Evolutionary conservation across 2,113 vertebrate genomes (phyloP), one percentile per base, ranked within the genome.

Genomic region (Irena cyanogastra): DNA sequence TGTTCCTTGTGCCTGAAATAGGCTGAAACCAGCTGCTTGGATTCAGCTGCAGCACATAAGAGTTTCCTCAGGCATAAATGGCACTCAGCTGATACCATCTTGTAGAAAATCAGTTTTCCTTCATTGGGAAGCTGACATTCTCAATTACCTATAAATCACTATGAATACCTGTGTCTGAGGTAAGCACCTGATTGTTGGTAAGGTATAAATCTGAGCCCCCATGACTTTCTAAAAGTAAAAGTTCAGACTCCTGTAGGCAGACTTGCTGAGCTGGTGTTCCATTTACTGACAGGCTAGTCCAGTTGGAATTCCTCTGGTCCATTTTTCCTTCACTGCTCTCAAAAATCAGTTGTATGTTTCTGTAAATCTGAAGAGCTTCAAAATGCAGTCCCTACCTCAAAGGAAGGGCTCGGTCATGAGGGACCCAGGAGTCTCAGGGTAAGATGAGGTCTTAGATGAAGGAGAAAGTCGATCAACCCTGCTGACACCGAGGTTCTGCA

Each of bases 1-100:
- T 81, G 54, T 89, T 89, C 54, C 91, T 83, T 81, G 56, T 75
- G 42, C 64, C 69, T 89, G 75, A 89, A 96, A 78, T 78, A 95
- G 83, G 47, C 60, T 74, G 52, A 57, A 87, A 81, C 42, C 54
- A 54, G 81, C 79, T 89, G 64, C 77, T 70, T 83, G 42, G 33
- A 65, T 93, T 66, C 56, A 50, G 7, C 45, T 78, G 91, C 42
- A 94, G 30, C 26, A 16, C 6, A 2, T 1, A 45, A 10, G 63
- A 50, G 14, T 89, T 86, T 70, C 69, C 70, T 87, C 30, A 45
- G 31, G 33, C 47, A n/a, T 45, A 90, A 85, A 56, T 20, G 79
- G 21, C 21, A n/a, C 22, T 53, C 50, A 50, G 83, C 35, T 71
- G 64, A 42, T 81, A 39, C 26, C n/a, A 9, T 27, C 61, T 83